Conservation (phyloP, 2,797 vertebrate species). For the Eulemur rubriventer region DNA sequence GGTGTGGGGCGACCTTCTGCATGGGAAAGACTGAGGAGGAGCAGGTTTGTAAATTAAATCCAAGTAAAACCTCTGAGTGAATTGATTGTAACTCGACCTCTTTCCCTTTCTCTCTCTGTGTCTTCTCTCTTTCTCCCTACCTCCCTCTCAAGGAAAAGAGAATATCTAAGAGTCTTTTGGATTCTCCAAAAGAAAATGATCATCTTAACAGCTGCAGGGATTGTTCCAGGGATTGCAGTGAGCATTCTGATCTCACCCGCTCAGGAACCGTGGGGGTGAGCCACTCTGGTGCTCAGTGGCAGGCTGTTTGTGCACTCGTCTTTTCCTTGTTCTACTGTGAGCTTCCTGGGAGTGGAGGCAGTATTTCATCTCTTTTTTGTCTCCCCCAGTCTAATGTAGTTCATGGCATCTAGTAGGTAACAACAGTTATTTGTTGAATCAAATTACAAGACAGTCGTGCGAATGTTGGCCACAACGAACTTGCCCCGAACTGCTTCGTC, state of each 20-base stretch:
- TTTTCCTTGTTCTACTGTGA: slow-evolving; percentile 10
- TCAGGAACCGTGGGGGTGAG: neutral
- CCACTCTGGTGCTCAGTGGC: neutral
- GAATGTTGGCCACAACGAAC: neutral
- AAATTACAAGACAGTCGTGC: neutral
- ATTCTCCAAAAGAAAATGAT: neutral
- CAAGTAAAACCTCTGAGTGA: neutral
- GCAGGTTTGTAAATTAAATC: neutral
- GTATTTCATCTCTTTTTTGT: neutral
- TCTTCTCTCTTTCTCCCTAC: neutral
- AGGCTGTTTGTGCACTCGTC: neutral
- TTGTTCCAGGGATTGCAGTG: neutral
- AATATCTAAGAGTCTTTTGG: neutral
- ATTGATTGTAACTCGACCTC: neutral
- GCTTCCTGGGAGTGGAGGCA: neutral
- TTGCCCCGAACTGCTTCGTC: neutral
- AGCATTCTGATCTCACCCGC: neutral
- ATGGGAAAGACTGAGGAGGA: neutral
- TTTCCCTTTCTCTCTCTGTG: neutral
- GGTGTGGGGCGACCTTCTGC: neutral
- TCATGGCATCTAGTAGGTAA: neutral
- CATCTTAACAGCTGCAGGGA: neutral
- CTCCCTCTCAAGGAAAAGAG: neutral
- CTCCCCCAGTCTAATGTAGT: neutral
- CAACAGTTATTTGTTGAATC: neutral